Percentiles rank a stretch among this genome's conserved stretches.
Conservation (phyloP, 2,113 vertebrate species). For the Orycteropus afer region DNA sequence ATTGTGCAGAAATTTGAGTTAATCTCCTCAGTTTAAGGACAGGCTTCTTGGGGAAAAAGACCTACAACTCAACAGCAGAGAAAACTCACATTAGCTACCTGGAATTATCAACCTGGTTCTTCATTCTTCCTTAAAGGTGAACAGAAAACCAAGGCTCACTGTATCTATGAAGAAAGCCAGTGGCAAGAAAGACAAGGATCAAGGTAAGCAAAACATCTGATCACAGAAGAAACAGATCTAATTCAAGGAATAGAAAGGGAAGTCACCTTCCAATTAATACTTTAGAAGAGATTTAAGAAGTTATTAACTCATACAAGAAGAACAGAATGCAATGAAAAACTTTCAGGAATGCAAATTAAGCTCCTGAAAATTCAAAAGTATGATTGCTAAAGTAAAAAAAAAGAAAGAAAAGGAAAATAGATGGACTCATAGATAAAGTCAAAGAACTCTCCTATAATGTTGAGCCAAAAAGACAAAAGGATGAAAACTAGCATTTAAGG, state of each 20-base stretch:
- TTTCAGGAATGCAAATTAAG: not conserved
- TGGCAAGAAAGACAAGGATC: not conserved
- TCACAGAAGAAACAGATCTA: not conserved
- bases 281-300: not conserved
- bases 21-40: not conserved
- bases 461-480: not conserved
- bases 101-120: not conserved
- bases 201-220: not conserved
- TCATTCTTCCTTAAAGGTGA: not conserved
- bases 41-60: not conserved
- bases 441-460: not conserved
- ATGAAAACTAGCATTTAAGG: not conserved
- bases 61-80: not conserved
- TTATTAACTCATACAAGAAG: not conserved
- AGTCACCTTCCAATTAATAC: not conserved
- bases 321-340: not conserved
- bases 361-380: not conserved
- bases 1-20: not conserved
- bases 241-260: not conserved
- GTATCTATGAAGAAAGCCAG: not conserved
- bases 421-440: not conserved
- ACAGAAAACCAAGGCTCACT: not conserved
- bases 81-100: not conserved
- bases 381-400: not conserved
- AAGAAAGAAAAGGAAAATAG: too few species aligned